phyloP scores from a whole-genome alignment of 2,888 invertebrate genomes.

The Heliconius ismenius region DNA sequence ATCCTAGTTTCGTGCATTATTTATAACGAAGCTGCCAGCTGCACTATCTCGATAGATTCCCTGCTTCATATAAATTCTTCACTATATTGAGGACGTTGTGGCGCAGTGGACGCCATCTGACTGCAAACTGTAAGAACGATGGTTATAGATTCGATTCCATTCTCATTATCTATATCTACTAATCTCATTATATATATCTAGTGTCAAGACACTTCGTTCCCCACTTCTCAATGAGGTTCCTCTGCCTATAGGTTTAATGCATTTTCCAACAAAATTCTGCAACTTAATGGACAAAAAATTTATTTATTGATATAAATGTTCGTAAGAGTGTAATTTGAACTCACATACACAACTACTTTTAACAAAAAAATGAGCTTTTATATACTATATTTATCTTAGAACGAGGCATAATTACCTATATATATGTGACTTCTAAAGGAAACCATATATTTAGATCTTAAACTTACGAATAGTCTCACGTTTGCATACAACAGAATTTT shows the following conservation, averaged over 20 bases:
- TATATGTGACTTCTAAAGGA: too few species aligned
- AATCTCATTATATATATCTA: too few species aligned
- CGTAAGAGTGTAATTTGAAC: too few species aligned
- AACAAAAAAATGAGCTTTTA: too few species aligned
- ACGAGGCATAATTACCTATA: too few species aligned
- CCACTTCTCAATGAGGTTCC: too few species aligned
- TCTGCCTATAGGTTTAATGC: too few species aligned
- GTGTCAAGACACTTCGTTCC: too few species aligned
- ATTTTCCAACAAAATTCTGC: background rate
- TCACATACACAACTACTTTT: too few species aligned
- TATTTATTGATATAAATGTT: background rate
- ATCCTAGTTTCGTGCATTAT: background rate
- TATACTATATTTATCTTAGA: too few species aligned
- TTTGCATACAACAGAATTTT: conserved; percentile 12
- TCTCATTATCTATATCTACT: too few species aligned
- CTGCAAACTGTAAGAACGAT: background rate
- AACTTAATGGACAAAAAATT: background rate
- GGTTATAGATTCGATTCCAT: background rate
- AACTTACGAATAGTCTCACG: background rate
- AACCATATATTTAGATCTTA: background rate
- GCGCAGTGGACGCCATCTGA: background rate
- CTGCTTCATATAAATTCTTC: background rate
- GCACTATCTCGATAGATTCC: conserved; percentile 4
- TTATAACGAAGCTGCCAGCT: conserved; percentile 11
- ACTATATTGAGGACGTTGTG: background rate